A percentile compares a stretch with the other conserved stretches of the same genome.
Conservation (phyloP, 2,797 vertebrate species). For the Pseudochromis fuscus region DNA sequence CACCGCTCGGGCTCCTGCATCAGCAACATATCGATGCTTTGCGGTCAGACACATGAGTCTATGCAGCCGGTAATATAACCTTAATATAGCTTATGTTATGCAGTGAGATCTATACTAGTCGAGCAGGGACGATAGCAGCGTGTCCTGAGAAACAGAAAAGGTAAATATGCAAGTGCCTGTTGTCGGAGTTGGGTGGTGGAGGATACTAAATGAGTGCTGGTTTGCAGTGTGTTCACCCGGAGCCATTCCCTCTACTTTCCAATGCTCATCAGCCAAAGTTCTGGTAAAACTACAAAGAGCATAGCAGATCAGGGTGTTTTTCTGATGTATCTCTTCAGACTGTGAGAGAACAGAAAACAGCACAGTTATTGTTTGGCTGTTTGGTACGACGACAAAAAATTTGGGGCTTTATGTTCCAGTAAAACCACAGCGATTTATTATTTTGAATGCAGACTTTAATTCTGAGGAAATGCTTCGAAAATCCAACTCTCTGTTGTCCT, state of each 20-base stretch:
- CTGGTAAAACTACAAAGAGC: slow-evolving; percentile 60
- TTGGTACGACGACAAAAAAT: slow-evolving; percentile 34
- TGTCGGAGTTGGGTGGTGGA: slow-evolving; percentile 13
- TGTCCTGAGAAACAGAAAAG: slow-evolving; percentile 34
- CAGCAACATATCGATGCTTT: slow-evolving; percentile 35
- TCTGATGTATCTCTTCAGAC: slow-evolving; percentile 42
- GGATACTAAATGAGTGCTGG: slow-evolving; percentile 23
- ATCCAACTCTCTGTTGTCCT: slow-evolving; percentile 1
- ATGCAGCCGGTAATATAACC: slow-evolving; percentile 55
- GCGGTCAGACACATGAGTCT: slow-evolving; percentile 33
- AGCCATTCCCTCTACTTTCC: slow-evolving; percentile 35
- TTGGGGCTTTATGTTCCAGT: slow-evolving; percentile 20
- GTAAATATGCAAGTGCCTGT: slow-evolving; percentile 7
- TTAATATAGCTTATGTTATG: slow-evolving; percentile 50
- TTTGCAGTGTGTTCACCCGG: slow-evolving; percentile 23
- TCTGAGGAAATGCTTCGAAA: slow-evolving; percentile 2
- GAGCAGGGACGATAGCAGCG: slow-evolving; percentile 18
- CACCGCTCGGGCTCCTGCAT: slow-evolving; percentile 26
- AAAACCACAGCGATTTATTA: slow-evolving; percentile 28
- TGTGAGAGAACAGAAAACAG: slow-evolving; percentile 28
- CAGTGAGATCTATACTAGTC: slow-evolving; percentile 46
- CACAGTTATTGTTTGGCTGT: slow-evolving; percentile 47
- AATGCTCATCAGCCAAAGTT: slow-evolving; percentile 53
- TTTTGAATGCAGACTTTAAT: slow-evolving; percentile 29
- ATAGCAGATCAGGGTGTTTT: slow-evolving; percentile 58